Percentiles rank a stretch among this genome's conserved stretches.
phyloP scores from a whole-genome alignment of 2,113 vertebrate genomes.

The Numenius arquata region DNA sequence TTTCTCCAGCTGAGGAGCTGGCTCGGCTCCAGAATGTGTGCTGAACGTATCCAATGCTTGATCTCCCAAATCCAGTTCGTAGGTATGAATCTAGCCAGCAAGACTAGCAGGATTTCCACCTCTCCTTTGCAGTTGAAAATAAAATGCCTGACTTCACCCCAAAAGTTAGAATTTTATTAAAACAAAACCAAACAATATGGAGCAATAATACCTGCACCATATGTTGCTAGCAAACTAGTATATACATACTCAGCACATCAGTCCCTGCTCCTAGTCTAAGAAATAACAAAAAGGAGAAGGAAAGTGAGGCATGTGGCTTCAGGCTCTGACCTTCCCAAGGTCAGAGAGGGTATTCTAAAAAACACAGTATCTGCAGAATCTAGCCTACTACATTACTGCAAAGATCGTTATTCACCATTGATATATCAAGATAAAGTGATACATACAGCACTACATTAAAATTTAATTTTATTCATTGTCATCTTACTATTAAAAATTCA shows the following conservation, averaged over 20 bases:
- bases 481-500: conserved; percentile 55
- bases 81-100: background rate
- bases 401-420: background rate
- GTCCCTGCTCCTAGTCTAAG: background rate
- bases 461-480: conserved; percentile 44
- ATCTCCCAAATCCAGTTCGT: no score
- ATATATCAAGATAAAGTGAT: background rate
- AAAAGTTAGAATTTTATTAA: background rate
- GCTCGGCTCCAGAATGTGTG: background rate
- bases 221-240: rapidly evolving
- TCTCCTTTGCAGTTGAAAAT: background rate
- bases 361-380: rapidly evolving
- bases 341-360: background rate
- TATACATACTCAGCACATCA: rapidly evolving
- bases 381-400: background rate
- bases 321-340: background rate
- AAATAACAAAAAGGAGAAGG: background rate
- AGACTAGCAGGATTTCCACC: background rate
- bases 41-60: background rate
- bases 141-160: rapidly evolving
- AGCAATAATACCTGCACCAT: rapidly evolving
- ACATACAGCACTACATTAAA: background rate
- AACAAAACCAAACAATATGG: rapidly evolving
- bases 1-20: background rate
- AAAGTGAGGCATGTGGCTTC: background rate